These are phyloP conservation scores for Chrysodeixis includens DNA, from an alignment of 2,888 invertebrate species.

Conservation along the genomic window DNA sequence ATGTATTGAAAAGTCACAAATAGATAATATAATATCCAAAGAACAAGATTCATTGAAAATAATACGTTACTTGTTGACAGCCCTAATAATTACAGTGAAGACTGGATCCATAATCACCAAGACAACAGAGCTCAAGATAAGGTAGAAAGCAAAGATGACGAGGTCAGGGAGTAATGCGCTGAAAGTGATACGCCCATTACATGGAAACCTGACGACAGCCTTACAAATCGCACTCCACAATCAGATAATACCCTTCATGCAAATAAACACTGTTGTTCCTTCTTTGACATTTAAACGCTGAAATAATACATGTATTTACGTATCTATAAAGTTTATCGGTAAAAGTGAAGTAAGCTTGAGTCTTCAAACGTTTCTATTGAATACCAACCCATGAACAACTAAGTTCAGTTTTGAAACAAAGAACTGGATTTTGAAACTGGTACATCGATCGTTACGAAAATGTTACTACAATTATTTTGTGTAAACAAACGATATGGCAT, in stretches of 20 bases:
- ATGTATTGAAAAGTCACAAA: background rate
- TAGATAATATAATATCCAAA: constrained; percentile 2
- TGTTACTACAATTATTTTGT: constrained; percentile 4
- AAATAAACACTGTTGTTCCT: constrained; percentile 50
- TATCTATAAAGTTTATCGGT: constrained; percentile 56
- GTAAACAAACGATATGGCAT: constrained; percentile 4
- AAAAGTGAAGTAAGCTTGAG: constrained; percentile 35
- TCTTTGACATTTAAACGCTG: constrained; percentile 52
- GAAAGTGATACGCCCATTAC: constrained; percentile 61
- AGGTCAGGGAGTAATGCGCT: constrained; percentile 70
- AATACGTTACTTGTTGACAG: constrained; percentile 12
- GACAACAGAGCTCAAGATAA: constrained; percentile 49
- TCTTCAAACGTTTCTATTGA: constrained; percentile 39
- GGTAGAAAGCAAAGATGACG: constrained; percentile 62
- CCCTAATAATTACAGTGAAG: constrained; percentile 39
- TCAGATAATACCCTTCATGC: constrained; percentile 63
- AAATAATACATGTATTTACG: constrained; percentile 47
- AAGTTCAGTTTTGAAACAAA: constrained; percentile 11
- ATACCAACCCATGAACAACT: constrained; percentile 35
- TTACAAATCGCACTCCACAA: constrained; percentile 65
- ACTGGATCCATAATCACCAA: constrained; percentile 39
- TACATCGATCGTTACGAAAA: background rate
- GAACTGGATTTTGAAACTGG: constrained; percentile 4
- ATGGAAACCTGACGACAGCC: constrained; percentile 59
- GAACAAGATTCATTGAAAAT: background rate